Base-by-base conservation (phyloP, 1,140 invertebrate genomes). In the Cardiocondyla obscurior region DNA sequence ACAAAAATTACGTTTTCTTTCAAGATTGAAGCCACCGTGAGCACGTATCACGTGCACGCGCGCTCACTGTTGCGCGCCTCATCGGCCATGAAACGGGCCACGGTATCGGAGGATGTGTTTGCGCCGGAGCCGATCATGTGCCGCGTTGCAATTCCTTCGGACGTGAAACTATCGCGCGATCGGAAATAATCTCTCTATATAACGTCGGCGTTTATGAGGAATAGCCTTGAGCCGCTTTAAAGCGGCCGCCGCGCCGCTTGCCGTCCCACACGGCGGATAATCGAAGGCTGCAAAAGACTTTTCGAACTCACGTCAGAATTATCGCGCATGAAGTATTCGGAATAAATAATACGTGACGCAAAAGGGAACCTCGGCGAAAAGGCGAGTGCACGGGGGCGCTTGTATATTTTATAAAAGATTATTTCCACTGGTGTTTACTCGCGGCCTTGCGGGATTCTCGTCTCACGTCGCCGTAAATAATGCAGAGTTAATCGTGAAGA, bases 81-180 rank as follows among this genome's bases (percentile, higher is more conserved):
- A 65, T 85, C 85, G 70, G 57, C 62, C 69, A 60, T 83, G 81
- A 83, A 83, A 79, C 81, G 28, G 58, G 69, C 64, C 57, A 55
- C 28, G 44, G 44, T 86, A 77, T 51, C 73, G 70, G 70, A 33
- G 10, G 74, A 58, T 77, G 77, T 87, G 84, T 88, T 88, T 88
- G 86, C 83, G 67, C 69, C 62, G 14, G 44, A 69, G 64, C 82
- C 79, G 77, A 86, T 86, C 53, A 62, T 72, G 64, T 42, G 69
- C 53, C 70, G 55, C 53, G 74, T 82, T 70, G 55, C 53, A 64
- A 73, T 49, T 58, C 51, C 81, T 83, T 86, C 86, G 83, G 44
- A 81, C 82, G 64, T 81, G 82, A 84, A 84, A 87, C 60, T 60
- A 77, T 87, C 64, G 53, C 39, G 7, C 51, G 82, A 49, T 53